These are phyloP conservation scores for Aphidoletes aphidimyza DNA, from an alignment of 2,888 invertebrate species.

Conservation along the genomic window DNA sequence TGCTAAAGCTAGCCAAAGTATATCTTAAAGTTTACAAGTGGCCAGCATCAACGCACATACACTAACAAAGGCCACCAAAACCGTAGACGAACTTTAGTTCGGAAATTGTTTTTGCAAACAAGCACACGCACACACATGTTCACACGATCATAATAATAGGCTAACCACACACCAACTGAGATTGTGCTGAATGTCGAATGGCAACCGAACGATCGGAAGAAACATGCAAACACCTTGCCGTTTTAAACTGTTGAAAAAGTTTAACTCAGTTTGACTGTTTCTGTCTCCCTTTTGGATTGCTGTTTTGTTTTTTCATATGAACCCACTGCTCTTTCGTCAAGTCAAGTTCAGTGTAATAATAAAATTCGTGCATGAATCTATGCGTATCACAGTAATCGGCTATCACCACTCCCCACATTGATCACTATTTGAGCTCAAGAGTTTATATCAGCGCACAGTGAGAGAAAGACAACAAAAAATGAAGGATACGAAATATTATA, in stretches of 20 bases:
- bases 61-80: background rate
- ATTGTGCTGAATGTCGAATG: background rate
- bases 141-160: background rate
- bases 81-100: background rate
- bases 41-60: no score
- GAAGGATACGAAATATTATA: background rate
- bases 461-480: no score
- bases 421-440: no score
- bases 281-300: background rate
- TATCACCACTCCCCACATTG: background rate
- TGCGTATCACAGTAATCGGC: background rate
- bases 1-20: background rate
- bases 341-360: constrained; percentile 43
- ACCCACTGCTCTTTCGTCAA: background rate
- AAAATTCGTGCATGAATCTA: background rate
- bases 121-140: background rate
- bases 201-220: constrained; percentile 9
- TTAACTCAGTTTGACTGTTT: background rate
- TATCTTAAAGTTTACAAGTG: no score
- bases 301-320: background rate
- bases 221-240: background rate
- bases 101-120: background rate
- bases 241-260: background rate
- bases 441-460: no score
- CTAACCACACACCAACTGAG: background rate